Evolutionary conservation across 2,888 invertebrate species (phyloP), one percentile per base, ranked within the genome.

Genomic region (Tachina lurida): DNA sequence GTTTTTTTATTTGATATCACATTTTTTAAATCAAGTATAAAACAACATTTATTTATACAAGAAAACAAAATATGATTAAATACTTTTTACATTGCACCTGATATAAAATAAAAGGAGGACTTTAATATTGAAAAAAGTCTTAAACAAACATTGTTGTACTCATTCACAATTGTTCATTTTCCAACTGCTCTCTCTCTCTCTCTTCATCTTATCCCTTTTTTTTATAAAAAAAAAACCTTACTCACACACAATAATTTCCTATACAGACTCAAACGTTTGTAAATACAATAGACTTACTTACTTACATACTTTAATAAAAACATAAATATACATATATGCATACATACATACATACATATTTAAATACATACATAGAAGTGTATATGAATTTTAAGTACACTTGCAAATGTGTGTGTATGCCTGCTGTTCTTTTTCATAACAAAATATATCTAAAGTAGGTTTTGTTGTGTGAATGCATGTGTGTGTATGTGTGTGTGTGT

Each of bases 11-110:
- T 31, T 31, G 31, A 13, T 58, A 31, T 8, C 31, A 31, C 9
- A 31, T 39, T 60, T n/a, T 39, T 39, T 39, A 31, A 31, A 31
- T 31, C 31, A 31, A 31, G n/a, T 17, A n/a, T 41, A 60, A 60
- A 60, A n/a, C 10, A 60, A 39, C 88, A 88, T n/a, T 17, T 62
- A 31, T 43, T 90, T 88, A 90, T 88, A 89, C 88, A 89, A 87
- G 87, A 85, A 49, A 60, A 43, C 49, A 15, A 68, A 60, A 49
- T 31, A 31, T 7, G 31, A 31, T 56, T 8, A n/a, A 73, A 73
- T 10, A 52, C 19, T 17, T 62, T 31, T 47, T 41, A 17, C n/a
- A 15, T 45, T 56, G 56, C 58, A 41, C 45, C 52, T 76, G 47
- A 47, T 19, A 22, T 12, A 73, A 41, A 22, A 73, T 58, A 58